These are phyloP conservation scores for Catamblyrhynchus diadema DNA, from an alignment of 2,797 vertebrate species.

Conservation along the genomic window DNA sequence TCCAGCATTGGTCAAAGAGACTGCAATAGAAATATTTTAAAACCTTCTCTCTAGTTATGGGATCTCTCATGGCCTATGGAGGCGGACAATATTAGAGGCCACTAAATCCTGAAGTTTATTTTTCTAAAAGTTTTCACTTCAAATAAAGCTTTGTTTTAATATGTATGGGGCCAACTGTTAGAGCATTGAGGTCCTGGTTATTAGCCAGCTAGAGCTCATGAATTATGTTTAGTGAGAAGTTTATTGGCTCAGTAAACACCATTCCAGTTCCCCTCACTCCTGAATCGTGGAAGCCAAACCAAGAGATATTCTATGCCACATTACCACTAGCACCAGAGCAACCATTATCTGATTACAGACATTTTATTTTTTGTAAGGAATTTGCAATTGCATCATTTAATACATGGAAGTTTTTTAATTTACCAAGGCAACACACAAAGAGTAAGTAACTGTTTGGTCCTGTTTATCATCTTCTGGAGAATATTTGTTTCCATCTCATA, in stretches of 20 bases:
- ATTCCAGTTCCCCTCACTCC: constrained; percentile 50
- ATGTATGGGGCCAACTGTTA: constrained; percentile 60
- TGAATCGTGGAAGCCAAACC: constrained; percentile 40
- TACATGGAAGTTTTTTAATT: background rate
- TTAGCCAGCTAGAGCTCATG: constrained; percentile 63
- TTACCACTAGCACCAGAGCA: constrained; percentile 24
- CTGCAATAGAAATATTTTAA: constrained; percentile 15
- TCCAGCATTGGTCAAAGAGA: background rate
- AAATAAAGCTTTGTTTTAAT: constrained; percentile 68
- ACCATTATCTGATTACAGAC: constrained; percentile 46
- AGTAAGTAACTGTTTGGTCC: constrained; percentile 5
- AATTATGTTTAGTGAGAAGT: constrained; percentile 71
- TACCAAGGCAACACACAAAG: constrained; percentile 6
- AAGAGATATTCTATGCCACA: constrained; percentile 41
- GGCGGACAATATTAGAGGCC: background rate
- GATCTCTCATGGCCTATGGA: background rate
- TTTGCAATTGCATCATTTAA: constrained; percentile 53
- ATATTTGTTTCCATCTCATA: background rate
- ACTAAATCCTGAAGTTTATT: constrained; percentile 57
- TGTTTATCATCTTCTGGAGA: background rate
- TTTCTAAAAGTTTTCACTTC: constrained; percentile 62
- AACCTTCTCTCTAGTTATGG: background rate
- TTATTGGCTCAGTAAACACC: constrained; percentile 71
- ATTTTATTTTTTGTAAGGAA: constrained; percentile 50
- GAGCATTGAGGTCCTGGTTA: constrained; percentile 59